These are phyloP conservation scores for Ceratoteleas bidentatus DNA, from an alignment of 1,140 invertebrate species.

Conservation along the genomic window DNA sequence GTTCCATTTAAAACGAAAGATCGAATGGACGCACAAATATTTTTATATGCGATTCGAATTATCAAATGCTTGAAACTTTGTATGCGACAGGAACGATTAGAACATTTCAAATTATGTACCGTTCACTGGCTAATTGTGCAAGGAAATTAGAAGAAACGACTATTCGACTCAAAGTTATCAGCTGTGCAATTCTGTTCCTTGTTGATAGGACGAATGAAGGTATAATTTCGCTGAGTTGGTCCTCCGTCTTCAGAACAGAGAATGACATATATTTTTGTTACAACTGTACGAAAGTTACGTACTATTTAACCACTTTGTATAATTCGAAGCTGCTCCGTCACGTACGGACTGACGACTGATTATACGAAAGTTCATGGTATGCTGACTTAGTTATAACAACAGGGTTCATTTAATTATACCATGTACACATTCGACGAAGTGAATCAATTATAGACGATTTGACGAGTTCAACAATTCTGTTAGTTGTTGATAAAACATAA, in stretches of 20 bases:
- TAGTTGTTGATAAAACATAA: conserved; percentile 30
- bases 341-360: background rate
- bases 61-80: background rate
- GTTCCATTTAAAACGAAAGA: background rate
- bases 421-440: conserved; percentile 1
- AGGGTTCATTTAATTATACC: conserved; percentile 6
- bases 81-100: too few relatives aligned
- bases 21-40: conserved; percentile 22
- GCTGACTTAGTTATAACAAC: too few relatives aligned
- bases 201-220: conserved; percentile 6
- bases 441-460: conserved; percentile 13
- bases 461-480: conserved; percentile 33
- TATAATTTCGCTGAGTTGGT: conserved; percentile 13
- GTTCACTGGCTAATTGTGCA: too few relatives aligned
- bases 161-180: too few relatives aligned
- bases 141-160: too few relatives aligned
- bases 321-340: conserved; percentile 31
- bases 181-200: too few relatives aligned
- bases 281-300: conserved; percentile 36
- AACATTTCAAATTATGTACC: too few relatives aligned
- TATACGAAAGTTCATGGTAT: background rate
- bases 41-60: conserved; percentile 5
- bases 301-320: conserved; percentile 17
- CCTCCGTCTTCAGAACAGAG: conserved; percentile 20
- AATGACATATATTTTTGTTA: conserved; percentile 42